Conservation (phyloP, 2,888 invertebrate genomes). For the Halictus quadricinctus region DNA sequence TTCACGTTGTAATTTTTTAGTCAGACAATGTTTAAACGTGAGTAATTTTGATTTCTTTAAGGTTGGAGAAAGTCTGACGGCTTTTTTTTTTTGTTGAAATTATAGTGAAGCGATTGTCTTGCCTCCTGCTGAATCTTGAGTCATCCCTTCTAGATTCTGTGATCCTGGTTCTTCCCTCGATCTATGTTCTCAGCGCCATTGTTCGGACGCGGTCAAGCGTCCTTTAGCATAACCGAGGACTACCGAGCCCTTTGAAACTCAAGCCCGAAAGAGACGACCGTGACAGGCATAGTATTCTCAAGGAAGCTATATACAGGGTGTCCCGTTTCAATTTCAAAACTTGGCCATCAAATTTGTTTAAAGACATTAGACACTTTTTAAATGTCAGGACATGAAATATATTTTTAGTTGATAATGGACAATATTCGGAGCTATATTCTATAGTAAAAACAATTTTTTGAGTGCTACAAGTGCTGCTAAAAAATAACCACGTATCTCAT, state of each 20-base stretch:
- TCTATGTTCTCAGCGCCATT: slow-evolving; percentile 76
- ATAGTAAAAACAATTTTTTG: too few species aligned
- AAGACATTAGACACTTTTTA: too few species aligned
- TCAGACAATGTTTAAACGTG: neutral
- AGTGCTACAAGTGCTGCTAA: too few species aligned
- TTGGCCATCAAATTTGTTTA: too few species aligned
- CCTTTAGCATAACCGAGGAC: slow-evolving; percentile 23
- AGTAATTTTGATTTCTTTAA: neutral
- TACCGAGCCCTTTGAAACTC: neutral
- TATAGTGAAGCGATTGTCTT: neutral
- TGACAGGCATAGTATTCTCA: neutral
- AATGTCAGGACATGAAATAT: too few species aligned
- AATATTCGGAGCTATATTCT: too few species aligned
- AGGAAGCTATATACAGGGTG: neutral
- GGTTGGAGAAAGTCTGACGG: too few species aligned
- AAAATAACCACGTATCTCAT: too few species aligned
- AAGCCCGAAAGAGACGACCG: neutral
- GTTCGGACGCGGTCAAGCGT: slow-evolving; percentile 76
- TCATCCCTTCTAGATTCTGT: slow-evolving; percentile 64
- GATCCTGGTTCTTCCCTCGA: slow-evolving; percentile 73
- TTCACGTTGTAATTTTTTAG: neutral
- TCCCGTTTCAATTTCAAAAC: neutral
- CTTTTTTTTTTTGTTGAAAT: neutral
- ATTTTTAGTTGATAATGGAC: too few species aligned
- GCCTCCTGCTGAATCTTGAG: neutral